Evolutionary conservation across 1,140 invertebrate genomes (phyloP).

Genomic region (Episyrphus balteatus): DNA sequence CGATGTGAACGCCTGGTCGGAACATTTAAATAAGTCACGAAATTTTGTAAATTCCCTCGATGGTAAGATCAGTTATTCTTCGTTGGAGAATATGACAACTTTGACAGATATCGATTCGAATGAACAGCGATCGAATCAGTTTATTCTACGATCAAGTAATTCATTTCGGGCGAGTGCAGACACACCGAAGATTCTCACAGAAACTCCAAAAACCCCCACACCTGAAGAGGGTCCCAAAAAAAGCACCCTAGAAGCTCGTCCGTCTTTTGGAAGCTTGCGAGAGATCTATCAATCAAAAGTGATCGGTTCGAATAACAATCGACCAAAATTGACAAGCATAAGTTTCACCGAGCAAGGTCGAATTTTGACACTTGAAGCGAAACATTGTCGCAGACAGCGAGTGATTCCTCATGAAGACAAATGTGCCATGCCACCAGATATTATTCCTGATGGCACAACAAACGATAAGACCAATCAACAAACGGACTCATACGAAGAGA

Average conservation of each 20-base stretch:
- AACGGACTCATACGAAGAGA: constrained; percentile 10
- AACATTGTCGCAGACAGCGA: constrained; percentile 57
- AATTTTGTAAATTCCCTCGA: constrained; percentile 45
- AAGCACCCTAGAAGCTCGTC: background rate
- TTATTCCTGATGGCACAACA: background rate
- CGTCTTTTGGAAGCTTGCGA: constrained; percentile 52
- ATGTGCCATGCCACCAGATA: background rate
- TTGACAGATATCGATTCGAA: constrained; percentile 20
- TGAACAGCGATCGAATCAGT: constrained; percentile 12
- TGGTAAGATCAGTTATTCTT: constrained; percentile 41
- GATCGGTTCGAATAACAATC: constrained; percentile 27
- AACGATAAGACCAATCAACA: background rate
- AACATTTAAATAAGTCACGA: constrained; percentile 33
- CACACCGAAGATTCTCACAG: background rate
- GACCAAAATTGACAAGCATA: constrained; percentile 8
- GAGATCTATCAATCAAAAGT: constrained; percentile 58
- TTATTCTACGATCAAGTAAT: constrained; percentile 21
- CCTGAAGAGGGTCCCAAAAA: too few relatives aligned
- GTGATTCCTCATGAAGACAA: constrained; percentile 23
- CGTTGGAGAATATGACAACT: constrained; percentile 1
- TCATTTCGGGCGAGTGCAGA: constrained; percentile 21
- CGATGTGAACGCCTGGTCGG: constrained; percentile 37
- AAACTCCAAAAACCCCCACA: too few relatives aligned
- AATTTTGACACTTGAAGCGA: constrained; percentile 48
- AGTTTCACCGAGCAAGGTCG: constrained; percentile 40